A percentile compares a stretch with the other conserved stretches of the same genome.
phyloP scores from a whole-genome alignment of 2,113 vertebrate genomes.

The Seriola rivoliana region DNA sequence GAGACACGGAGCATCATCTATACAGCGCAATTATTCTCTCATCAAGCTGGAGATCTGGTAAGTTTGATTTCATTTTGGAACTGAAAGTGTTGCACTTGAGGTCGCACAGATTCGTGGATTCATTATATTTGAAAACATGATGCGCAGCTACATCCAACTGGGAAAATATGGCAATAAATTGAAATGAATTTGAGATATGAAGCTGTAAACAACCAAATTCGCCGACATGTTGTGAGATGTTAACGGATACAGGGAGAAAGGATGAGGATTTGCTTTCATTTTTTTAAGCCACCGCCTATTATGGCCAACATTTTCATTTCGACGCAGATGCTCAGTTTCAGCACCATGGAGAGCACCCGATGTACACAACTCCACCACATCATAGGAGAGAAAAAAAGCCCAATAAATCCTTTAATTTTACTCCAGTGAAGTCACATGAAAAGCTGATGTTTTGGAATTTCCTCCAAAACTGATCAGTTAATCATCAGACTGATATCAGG shows the following conservation, averaged over 20 bases:
- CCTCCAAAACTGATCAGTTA: too few species aligned
- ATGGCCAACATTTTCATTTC: slow-evolving; percentile 25
- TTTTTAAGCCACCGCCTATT: slow-evolving; percentile 64
- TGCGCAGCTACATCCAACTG: neutral
- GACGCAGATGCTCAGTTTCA: slow-evolving; percentile 75
- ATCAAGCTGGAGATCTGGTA: slow-evolving; percentile 63
- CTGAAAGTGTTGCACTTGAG: fast-evolving
- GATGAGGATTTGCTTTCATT: neutral
- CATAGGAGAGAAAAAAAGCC: neutral
- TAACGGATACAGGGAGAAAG: neutral
- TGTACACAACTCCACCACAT: neutral
- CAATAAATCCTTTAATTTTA: neutral
- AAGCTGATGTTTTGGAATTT: neutral
- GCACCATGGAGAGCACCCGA: slow-evolving; percentile 85
- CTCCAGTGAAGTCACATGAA: neutral
- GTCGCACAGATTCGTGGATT: neutral
- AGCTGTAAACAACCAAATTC: neutral
- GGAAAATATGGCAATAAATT: fast-evolving
- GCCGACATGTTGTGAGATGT: neutral
- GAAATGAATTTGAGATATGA: neutral
- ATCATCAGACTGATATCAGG: neutral
- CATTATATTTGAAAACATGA: neutral
- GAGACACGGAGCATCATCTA: slow-evolving; percentile 65
- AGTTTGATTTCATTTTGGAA: slow-evolving; percentile 39
- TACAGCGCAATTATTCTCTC: slow-evolving; percentile 41